A percentile compares a stretch with the other conserved stretches of the same genome.
These are phyloP conservation scores for Ichneumoninae sp. DNA, from an alignment of 2,888 invertebrate genomes.

Conservation along the genomic window DNA sequence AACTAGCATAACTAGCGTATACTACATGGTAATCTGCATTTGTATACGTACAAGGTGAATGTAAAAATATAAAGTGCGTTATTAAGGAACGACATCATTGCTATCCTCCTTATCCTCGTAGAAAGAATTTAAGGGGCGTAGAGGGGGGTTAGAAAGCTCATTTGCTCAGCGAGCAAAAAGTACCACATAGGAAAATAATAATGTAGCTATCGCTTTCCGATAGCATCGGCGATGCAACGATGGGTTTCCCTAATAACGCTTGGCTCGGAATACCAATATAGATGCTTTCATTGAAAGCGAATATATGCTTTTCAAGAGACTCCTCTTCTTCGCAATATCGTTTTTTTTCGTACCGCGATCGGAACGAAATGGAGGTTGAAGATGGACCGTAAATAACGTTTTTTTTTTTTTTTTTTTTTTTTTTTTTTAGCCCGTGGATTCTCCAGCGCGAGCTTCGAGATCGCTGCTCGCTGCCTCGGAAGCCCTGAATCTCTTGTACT, in stretches of 20 bases:
- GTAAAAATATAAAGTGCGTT: conserved; percentile 66
- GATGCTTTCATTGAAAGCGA: conserved; percentile 80
- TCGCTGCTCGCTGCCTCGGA: conserved; percentile 81
- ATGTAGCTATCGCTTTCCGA: conserved; percentile 49
- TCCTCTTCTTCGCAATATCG: conserved; percentile 43
- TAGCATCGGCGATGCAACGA: conserved; percentile 71
- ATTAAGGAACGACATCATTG: conserved; percentile 52
- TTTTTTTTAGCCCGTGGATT: conserved; percentile 70
- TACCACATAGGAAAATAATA: conserved; percentile 22
- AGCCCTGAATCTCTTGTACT: conserved; percentile 82
- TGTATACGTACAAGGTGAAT: conserved; percentile 63
- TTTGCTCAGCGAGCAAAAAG: conserved; percentile 43
- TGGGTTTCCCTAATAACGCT: conserved; percentile 75
- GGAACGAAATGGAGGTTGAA: conserved; percentile 37
- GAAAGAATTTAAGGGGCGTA: not conserved
- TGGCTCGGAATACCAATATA: conserved; percentile 69
- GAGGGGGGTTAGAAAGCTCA: conserved; percentile 31
- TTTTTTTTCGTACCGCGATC: conserved; percentile 25
- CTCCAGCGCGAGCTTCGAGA: conserved; percentile 78
- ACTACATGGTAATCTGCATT: conserved; percentile 58
- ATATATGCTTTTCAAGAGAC: conserved; percentile 63
- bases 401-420: too few relatives aligned
- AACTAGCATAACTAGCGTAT: conserved; percentile 44
- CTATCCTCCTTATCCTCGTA: conserved; percentile 20
- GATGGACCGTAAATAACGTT: conserved; percentile 28